A percentile compares a stretch with the other conserved stretches of the same genome.
These are phyloP conservation scores for Bos indicus DNA, from an alignment of 2,113 vertebrate species.

Conservation along the genomic window DNA sequence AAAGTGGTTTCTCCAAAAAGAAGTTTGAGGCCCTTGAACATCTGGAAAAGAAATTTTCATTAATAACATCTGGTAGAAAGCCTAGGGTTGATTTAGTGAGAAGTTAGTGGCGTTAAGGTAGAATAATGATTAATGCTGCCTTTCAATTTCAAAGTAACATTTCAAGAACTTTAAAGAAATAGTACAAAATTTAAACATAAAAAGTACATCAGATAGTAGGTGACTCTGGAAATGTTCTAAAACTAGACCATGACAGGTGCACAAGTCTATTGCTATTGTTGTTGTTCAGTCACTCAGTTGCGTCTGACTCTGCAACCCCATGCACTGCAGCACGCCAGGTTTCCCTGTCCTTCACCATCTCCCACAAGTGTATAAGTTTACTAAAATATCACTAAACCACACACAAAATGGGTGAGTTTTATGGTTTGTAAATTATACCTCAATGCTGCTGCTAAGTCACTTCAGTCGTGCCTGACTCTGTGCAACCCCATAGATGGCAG, in stretches of 20 bases:
- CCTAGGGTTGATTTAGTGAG: neutral
- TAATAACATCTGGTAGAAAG: neutral
- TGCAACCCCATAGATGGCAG: too few relatives aligned
- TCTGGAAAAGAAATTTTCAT: neutral
- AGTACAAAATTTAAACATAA: neutral
- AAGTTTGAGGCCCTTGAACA: neutral
- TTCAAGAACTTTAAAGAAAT: neutral
- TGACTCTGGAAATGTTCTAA: conserved; percentile 2
- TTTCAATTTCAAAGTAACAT: neutral
- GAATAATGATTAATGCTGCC: neutral
- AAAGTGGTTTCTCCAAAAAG: neutral
- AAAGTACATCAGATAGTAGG: neutral
- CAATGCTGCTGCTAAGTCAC: neutral
- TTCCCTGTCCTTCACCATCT: neutral
- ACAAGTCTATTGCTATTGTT: neutral
- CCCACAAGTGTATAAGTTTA: neutral
- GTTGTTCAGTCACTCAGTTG: neutral
- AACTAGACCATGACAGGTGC: neutral
- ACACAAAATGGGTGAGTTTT: neutral
- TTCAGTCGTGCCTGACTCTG: too few relatives aligned
- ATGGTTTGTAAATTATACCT: neutral
- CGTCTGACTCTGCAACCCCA: neutral
- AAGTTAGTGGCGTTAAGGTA: neutral
- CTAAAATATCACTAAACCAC: neutral
- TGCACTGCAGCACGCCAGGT: neutral